These are phyloP conservation scores for Gymnocypris eckloni DNA, from an alignment of 2,797 vertebrate species.

Conservation along the genomic window DNA sequence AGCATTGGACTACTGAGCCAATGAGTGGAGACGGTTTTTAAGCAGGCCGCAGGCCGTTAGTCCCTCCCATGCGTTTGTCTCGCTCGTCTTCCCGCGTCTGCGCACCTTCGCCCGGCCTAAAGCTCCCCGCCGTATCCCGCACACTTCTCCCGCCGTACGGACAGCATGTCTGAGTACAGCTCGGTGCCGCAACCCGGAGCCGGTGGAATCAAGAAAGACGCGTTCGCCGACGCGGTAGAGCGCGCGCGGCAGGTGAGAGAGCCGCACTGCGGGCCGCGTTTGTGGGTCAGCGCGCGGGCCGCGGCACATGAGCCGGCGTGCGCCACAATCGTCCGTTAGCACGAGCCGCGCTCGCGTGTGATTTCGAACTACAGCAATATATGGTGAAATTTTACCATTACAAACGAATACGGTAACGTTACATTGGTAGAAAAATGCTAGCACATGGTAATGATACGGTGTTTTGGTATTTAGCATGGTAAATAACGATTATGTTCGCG, in stretches of 20 bases:
- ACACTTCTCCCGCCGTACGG: conserved; percentile 29
- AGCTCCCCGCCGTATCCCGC: conserved; percentile 62
- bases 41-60: conserved; percentile 16
- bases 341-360: neutral
- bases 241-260: conserved; percentile 89
- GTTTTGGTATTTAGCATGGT: neutral
- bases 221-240: conserved; percentile 93
- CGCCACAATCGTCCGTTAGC: conserved; percentile 10
- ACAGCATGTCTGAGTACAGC: conserved; percentile 86
- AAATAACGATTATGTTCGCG: too few species aligned
- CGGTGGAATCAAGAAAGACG: conserved; percentile 90
- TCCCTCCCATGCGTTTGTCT: conserved; percentile 59
- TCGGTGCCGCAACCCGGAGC: conserved; percentile 82
- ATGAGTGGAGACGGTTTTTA: too few species aligned
- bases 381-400: too few species aligned
- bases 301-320: conserved; percentile 27
- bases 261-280: conserved; percentile 13
- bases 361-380: rapidly evolving
- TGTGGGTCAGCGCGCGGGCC: conserved; percentile 33
- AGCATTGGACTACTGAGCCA: too few species aligned
- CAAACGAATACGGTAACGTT: neutral
- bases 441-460: too few species aligned
- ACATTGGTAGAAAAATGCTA: neutral
- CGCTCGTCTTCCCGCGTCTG: conserved; percentile 81
- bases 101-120: conserved; percentile 77